A percentile compares a stretch with the other conserved stretches of the same genome.
Conservation (phyloP, 1,140 invertebrate species). For the Lasioglossum baleicum region DNA sequence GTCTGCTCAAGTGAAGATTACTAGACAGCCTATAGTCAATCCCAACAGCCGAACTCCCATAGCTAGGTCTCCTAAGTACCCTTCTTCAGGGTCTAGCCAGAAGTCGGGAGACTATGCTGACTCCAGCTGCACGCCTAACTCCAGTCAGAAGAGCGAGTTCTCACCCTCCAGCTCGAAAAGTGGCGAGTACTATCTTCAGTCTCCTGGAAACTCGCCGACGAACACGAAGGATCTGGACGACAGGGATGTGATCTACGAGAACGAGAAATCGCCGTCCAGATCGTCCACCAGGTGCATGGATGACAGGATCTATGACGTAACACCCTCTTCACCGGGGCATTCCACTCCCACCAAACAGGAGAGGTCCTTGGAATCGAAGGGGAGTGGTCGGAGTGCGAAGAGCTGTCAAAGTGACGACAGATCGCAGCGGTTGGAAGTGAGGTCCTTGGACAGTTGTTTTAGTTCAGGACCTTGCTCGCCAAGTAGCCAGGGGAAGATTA, state of each 20-base stretch:
- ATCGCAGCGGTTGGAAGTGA: neutral
- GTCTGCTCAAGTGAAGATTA: slow-evolving; percentile 66
- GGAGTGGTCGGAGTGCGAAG: neutral
- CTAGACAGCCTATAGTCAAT: slow-evolving; percentile 61
- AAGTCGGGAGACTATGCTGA: slow-evolving; percentile 75
- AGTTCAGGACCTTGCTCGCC: slow-evolving; percentile 13
- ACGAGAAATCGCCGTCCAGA: slow-evolving; percentile 33
- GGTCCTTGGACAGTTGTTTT: neutral
- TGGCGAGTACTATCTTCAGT: slow-evolving; percentile 75
- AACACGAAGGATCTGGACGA: slow-evolving; percentile 32
- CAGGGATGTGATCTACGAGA: slow-evolving; percentile 50
- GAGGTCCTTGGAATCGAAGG: neutral
- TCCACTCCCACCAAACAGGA: neutral
- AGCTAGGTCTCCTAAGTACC: slow-evolving; percentile 67
- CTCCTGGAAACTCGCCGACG: slow-evolving; percentile 66
- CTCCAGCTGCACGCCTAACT: slow-evolving; percentile 75
- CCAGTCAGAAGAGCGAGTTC: slow-evolving; percentile 77
- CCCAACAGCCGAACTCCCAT: slow-evolving; percentile 54
- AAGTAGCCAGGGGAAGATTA: neutral
- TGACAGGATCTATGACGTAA: slow-evolving; percentile 71
- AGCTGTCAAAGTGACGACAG: neutral
- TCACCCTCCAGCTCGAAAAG: slow-evolving; percentile 76
- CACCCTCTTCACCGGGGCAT: slow-evolving; percentile 38
- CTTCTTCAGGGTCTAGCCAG: slow-evolving; percentile 73
- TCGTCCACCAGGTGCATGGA: slow-evolving; percentile 30